Evolutionary conservation across 2,888 invertebrate genomes (phyloP).

Genomic region (Mamestra brassicae): DNA sequence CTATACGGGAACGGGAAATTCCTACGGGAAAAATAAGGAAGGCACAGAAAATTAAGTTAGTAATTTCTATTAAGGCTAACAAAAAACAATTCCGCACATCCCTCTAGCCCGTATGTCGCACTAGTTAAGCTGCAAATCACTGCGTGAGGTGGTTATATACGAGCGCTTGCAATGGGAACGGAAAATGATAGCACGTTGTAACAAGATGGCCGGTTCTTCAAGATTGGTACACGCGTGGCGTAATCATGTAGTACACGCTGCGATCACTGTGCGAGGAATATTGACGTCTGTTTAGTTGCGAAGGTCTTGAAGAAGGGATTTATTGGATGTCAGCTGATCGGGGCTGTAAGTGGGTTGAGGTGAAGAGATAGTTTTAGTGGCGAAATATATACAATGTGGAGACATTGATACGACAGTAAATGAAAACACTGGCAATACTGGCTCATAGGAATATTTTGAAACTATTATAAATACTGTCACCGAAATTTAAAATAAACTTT

Average conservation of each 20-base stretch:
- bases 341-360: conserved; percentile 33
- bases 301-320: conserved; percentile 38
- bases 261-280: conserved; percentile 53
- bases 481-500: too few species aligned
- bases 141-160: conserved; percentile 83
- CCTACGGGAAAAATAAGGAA: too few species aligned
- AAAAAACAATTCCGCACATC: conserved; percentile 8
- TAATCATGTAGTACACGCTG: conserved; percentile 46
- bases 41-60: too few species aligned
- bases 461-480: too few species aligned
- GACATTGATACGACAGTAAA: too few species aligned
- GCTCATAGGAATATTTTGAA: too few species aligned
- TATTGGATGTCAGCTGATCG: conserved; percentile 28
- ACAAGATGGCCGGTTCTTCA: conserved; percentile 45
- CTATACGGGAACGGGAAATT: too few species aligned
- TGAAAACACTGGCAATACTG: too few species aligned
- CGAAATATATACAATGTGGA: too few species aligned
- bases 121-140: conserved; percentile 78
- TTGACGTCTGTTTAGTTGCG: conserved; percentile 47
- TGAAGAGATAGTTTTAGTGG: not conserved
- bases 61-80: too few species aligned
- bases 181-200: conserved; percentile 71
- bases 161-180: conserved; percentile 77
- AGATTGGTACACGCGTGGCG: conserved; percentile 47
- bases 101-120: conserved; percentile 69